Evolutionary conservation across 1,140 invertebrate genomes (phyloP).

Genomic region (Caenorhabditis tropicalis): DNA sequence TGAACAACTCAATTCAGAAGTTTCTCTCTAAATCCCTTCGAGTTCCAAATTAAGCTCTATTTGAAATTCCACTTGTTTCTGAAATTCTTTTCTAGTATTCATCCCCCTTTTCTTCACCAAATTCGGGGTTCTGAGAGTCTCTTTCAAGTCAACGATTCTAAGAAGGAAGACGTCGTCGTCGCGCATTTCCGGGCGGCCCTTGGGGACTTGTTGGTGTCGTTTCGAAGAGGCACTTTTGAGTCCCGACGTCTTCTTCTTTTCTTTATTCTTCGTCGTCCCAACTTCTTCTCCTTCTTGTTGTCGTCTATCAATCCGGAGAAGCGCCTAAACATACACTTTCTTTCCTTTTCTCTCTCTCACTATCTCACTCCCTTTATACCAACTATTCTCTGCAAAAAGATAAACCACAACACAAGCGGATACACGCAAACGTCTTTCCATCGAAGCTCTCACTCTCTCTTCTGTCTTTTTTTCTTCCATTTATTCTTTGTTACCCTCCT

Average conservation of each 20-base stretch:
- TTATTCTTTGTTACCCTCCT: not conserved
- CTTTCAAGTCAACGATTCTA: not conserved
- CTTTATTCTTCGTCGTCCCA: not conserved
- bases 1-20: no score
- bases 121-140: not conserved
- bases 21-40: no score
- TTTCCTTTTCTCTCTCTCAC: not conserved
- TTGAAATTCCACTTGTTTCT: not conserved
- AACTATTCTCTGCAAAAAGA: constrained; percentile 4
- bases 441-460: not conserved
- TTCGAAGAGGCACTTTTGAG: constrained; percentile 28
- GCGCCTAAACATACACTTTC: not conserved
- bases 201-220: constrained; percentile 42
- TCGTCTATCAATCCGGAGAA: constrained; percentile 13
- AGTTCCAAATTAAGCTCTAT: no score
- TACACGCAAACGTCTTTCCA: constrained; percentile 28
- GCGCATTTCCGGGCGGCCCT: constrained; percentile 41
- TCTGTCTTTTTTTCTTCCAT: not conserved
- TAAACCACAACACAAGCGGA: constrained; percentile 34
- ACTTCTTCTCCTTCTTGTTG: not conserved
- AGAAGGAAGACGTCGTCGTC: constrained; percentile 35
- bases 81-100: not conserved
- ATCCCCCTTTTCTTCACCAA: not conserved
- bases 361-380: not conserved
- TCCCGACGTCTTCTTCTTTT: constrained; percentile 1